Evolutionary conservation across 2,113 vertebrate genomes (phyloP).

Genomic region (Megaceryle torquata): DNA sequence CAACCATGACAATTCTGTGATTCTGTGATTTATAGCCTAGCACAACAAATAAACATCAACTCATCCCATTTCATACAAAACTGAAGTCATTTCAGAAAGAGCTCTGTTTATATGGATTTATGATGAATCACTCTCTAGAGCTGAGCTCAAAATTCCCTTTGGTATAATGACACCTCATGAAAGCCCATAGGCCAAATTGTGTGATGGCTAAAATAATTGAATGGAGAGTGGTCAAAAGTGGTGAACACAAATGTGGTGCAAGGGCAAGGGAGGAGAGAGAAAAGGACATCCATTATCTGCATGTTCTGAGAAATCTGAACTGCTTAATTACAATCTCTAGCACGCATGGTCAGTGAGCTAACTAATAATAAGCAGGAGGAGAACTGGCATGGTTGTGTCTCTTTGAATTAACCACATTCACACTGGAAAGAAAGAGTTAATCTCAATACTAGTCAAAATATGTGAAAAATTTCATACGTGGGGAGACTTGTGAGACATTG

Average conservation of each 20-base stretch:
- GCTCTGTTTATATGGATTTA: background rate
- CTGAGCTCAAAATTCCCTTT: background rate
- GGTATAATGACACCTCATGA: background rate
- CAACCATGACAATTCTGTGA: too few relatives aligned
- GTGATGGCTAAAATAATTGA: background rate
- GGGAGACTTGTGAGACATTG: background rate
- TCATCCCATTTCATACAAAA: background rate
- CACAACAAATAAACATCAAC: background rate
- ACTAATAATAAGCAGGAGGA: background rate
- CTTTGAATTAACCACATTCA: background rate
- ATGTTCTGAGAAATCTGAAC: background rate
- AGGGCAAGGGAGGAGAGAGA: background rate
- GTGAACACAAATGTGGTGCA: accelerated
- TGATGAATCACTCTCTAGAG: background rate
- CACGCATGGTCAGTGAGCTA: accelerated
- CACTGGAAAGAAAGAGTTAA: background rate
- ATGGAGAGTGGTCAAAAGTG: background rate
- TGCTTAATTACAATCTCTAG: background rate
- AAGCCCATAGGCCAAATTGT: background rate
- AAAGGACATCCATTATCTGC: background rate
- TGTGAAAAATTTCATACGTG: background rate
- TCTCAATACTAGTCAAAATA: background rate
- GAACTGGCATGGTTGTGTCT: background rate
- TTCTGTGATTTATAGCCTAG: background rate
- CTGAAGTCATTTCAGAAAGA: background rate